Conservation (phyloP, 1,140 invertebrate genomes). For the Pseudomyrmex flavicornis region DNA sequence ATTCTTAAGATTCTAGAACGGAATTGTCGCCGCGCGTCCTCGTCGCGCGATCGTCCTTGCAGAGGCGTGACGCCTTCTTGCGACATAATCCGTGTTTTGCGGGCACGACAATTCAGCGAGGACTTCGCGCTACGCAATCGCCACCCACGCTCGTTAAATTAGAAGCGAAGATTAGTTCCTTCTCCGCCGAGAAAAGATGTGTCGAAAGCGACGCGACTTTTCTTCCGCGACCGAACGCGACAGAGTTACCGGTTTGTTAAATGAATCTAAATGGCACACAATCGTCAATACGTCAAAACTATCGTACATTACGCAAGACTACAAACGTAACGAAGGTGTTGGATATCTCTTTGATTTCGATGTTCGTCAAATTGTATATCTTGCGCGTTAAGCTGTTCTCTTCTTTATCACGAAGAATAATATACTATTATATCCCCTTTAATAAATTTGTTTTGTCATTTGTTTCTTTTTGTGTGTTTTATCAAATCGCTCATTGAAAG, state of each 20-base stretch:
- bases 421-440: background rate
- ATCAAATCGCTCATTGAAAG: background rate
- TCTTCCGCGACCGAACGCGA: background rate
- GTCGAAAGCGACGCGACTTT: slow-evolving; percentile 14
- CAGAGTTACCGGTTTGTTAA: background rate
- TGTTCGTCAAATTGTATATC: background rate
- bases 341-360: background rate
- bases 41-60: slow-evolving; percentile 49
- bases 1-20: slow-evolving; percentile 37
- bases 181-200: background rate
- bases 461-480: slow-evolving; percentile 14
- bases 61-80: slow-evolving; percentile 37
- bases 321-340: background rate
- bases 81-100: slow-evolving; percentile 43
- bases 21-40: slow-evolving; percentile 14
- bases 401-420: background rate
- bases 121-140: slow-evolving; percentile 36
- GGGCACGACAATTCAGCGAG: background rate
- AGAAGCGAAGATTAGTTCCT: slow-evolving; percentile 17
- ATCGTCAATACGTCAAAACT: background rate
- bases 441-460: slow-evolving; percentile 3
- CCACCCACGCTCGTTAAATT: slow-evolving; percentile 28
- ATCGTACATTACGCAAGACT: too few relatives aligned
- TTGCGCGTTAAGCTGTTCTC: background rate
- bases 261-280: background rate